Evolutionary conservation across 53 echinoderm and acorn worm genomes (phyloP), one percentile per base, ranked within the genome.

Genomic region (Echinarachnius parma): DNA sequence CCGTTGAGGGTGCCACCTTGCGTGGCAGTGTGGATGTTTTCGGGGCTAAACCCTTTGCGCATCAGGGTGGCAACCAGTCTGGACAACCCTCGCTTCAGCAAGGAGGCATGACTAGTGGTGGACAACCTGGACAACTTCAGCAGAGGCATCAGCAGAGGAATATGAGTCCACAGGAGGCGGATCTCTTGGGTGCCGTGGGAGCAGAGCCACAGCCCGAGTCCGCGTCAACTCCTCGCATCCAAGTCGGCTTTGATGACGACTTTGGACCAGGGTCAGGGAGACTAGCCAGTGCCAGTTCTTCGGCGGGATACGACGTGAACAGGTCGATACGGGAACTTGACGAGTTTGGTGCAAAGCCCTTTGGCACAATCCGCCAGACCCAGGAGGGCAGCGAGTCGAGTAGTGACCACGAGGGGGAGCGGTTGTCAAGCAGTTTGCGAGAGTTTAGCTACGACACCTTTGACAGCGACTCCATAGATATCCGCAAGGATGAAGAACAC

Each of bases 331-430:
- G 84, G 19, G 85, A 92, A 61, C 80, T 92, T 32, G 85, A 92
- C 48, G 88, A 92, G 61, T 92, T 92, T 59, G 92, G 81, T 15
- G 88, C 81, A 15, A 77, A 81, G 34, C 92, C 92, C 2, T 92
- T 92, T 39, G 83, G 83, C 21, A 83, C 60, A 24, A 42, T 72
- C 42, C 61, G 82, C 13, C 82, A 82, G 33, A n/a, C n/a, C n/a
- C 86, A 77, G 16, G 66, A 81, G 33, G 77, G 83, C 10, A 92
- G 91, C 19, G 84, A 84, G 24, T 92, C 92, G 7, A 92, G 92
- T 62, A 92, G 92, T 15, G 92, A 92, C 21, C 84, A 88, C 22
- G 92, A 92, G 10, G 88, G 82, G 52, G 88, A 92, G 20, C 60
- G 67, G 30, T 35, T 67, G 4, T 59, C 48, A 18, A 68, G 69